Conservation (phyloP, 1,140 invertebrate species). For the Drosophila bifasciata region DNA sequence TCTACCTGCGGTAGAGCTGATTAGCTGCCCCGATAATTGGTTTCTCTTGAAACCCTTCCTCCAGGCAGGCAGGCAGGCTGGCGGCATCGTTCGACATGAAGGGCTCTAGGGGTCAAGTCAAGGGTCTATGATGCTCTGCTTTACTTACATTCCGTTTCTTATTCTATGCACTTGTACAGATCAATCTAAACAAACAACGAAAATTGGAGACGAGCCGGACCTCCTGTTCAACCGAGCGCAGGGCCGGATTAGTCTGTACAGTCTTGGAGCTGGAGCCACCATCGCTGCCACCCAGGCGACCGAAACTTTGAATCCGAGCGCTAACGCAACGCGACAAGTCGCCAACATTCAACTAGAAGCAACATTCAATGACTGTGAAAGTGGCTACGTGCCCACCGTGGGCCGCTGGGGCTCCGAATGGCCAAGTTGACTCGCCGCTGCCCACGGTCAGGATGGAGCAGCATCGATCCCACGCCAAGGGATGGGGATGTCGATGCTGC, state of each 20-base stretch:
- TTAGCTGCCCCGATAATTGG: slow-evolving; percentile 1
- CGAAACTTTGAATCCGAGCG: slow-evolving; percentile 53
- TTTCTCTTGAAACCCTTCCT: slow-evolving; percentile 5
- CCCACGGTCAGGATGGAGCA: slow-evolving; percentile 57
- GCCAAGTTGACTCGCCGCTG: slow-evolving; percentile 94
- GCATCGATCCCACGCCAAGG: slow-evolving; percentile 11
- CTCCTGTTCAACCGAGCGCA: slow-evolving; percentile 85
- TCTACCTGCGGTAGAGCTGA: slow-evolving; percentile 25
- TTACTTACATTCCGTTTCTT: not conserved
- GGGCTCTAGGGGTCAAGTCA: slow-evolving; percentile 5
- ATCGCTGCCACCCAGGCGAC: slow-evolving; percentile 64
- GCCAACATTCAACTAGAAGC: slow-evolving; percentile 84
- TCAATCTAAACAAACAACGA: slow-evolving; percentile 87
- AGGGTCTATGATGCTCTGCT: not conserved
- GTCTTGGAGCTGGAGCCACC: slow-evolving; percentile 82
- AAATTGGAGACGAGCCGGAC: slow-evolving; percentile 85
- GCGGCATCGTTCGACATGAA: not conserved
- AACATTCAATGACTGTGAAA: slow-evolving; percentile 84
- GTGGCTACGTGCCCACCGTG: slow-evolving; percentile 89
- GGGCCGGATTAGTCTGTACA: slow-evolving; percentile 84
- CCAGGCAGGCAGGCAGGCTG: slow-evolving; percentile 2
- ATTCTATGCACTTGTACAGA: slow-evolving; percentile 81
- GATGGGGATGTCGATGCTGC: slow-evolving; percentile 30
- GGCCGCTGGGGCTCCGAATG: slow-evolving; percentile 94
- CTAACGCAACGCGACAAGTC: slow-evolving; percentile 70